Percentiles rank a stretch among this genome's conserved stretches.
phyloP scores from a whole-genome alignment of 2,113 vertebrate species.

The Ceyx cyanopectus region DNA sequence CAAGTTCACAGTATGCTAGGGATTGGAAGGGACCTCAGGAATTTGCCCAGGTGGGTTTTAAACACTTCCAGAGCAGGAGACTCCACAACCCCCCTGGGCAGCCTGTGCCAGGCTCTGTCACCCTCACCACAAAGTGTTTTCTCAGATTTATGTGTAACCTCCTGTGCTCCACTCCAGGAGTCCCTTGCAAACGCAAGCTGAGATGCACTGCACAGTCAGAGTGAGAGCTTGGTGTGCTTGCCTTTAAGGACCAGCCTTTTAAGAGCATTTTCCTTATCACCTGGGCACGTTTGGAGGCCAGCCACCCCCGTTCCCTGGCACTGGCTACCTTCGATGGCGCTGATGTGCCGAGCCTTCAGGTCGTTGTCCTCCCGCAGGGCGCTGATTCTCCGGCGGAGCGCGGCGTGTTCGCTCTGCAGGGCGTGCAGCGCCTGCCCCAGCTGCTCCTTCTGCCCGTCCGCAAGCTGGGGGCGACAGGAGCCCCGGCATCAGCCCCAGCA shows the following conservation, averaged over 20 bases:
- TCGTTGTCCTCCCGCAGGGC: slow-evolving; percentile 81
- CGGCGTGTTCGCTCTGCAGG: slow-evolving; percentile 54
- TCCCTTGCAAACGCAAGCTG: not conserved
- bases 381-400: slow-evolving; percentile 70
- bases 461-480: slow-evolving; percentile 38
- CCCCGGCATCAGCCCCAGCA: no score
- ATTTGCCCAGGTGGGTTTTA: no score
- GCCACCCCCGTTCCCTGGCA: fast-evolving
- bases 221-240: fast-evolving
- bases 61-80: no score
- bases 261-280: fast-evolving
- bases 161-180: not conserved
- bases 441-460: slow-evolving; percentile 25
- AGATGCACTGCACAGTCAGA: fast-evolving
- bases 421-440: slow-evolving; percentile 48
- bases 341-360: slow-evolving; percentile 65
- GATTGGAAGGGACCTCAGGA: no score
- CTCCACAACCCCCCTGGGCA: no score
- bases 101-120: no score
- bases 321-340: slow-evolving; percentile 58
- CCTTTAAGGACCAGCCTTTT: not conserved
- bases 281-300: fast-evolving
- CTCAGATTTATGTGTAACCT: no score
- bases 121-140: no score
- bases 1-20: no score